phyloP scores from a whole-genome alignment of 2,113 vertebrate species.

The Dromaius novaehollandiae region DNA sequence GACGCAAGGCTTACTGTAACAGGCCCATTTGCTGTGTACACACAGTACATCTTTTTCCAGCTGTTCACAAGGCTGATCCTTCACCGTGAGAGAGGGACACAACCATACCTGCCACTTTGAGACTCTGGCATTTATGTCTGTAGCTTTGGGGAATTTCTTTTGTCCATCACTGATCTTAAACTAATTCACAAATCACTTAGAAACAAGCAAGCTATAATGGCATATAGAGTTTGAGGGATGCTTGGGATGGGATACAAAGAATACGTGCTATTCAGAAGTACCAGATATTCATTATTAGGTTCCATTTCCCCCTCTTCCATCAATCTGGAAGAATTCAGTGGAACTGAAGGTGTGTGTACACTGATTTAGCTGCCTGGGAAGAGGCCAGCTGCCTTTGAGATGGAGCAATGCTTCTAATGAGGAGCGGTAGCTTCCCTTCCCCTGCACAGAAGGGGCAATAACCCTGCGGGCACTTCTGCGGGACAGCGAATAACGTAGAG shows the following conservation, averaged over 20 bases:
- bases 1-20: fast-evolving
- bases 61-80: neutral
- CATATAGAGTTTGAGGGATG: neutral
- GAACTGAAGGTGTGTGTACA: neutral
- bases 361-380: neutral
- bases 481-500: neutral
- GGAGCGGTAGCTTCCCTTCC: neutral
- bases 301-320: neutral
- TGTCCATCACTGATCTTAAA: neutral
- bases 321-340: neutral
- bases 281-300: neutral
- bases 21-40: neutral
- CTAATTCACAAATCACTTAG: neutral
- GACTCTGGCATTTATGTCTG: neutral
- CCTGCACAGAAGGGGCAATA: neutral
- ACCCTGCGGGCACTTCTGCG: neutral
- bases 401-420: neutral
- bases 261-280: neutral
- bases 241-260: neutral
- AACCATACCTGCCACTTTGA: neutral
- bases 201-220: neutral
- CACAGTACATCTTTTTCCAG: neutral
- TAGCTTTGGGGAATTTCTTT: neutral
- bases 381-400: neutral
- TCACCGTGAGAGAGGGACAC: fast-evolving